Percentiles rank a stretch among this genome's conserved stretches.
Conservation (phyloP, 2,888 invertebrate species). For the Synergus umbraculus region DNA sequence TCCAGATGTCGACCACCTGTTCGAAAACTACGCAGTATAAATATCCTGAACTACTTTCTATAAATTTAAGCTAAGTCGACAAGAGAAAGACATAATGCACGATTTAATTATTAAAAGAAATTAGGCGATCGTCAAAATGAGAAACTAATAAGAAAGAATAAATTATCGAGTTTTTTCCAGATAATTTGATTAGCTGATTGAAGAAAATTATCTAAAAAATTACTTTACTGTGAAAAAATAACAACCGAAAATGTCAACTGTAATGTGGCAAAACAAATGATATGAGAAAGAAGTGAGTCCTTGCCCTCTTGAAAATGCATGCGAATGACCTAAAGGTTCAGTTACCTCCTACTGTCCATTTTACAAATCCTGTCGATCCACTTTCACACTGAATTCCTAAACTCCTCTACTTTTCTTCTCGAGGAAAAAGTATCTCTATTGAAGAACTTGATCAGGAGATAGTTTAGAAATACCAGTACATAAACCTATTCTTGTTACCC, state of each 20-base stretch:
- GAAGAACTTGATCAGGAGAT: not conserved
- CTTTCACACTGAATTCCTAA: constrained; percentile 34
- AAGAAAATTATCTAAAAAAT: not conserved
- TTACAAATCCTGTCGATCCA: constrained; percentile 38
- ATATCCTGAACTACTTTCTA: constrained; percentile 26
- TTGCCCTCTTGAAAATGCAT: constrained; percentile 26
- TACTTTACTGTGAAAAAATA: too few relatives aligned
- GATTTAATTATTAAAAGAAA: not conserved
- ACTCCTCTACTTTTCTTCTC: constrained; percentile 28
- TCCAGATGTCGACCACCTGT: constrained; percentile 15
- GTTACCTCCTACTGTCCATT: constrained; percentile 32
- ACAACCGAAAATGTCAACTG: not conserved
- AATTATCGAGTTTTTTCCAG: not conserved
- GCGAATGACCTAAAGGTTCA: constrained; percentile 37
- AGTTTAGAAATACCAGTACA: not conserved
- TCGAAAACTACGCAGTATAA: constrained; percentile 8
- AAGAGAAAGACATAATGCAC: not conserved
- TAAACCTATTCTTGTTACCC: not conserved
- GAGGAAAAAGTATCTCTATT: not conserved
- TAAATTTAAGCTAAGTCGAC: not conserved
- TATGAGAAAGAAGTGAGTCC: not conserved
- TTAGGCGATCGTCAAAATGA: not conserved
- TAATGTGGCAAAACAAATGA: constrained; percentile 6
- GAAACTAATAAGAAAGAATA: not conserved
- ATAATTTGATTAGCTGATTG: not conserved